Conservation (phyloP, 2,113 vertebrate species). For the Thymallus thymallus region DNA sequence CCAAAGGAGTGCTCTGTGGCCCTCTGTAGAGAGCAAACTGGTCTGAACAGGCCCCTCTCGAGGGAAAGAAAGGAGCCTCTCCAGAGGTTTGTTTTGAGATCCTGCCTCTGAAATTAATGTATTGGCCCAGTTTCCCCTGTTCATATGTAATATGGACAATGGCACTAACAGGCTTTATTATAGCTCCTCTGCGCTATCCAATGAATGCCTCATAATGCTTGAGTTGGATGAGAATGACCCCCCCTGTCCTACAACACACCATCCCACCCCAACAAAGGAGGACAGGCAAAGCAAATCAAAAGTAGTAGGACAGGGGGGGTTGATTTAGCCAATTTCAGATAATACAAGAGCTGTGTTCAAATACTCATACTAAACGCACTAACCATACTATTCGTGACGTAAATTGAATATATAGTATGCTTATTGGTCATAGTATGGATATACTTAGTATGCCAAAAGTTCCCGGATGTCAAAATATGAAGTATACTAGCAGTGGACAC, state of each 20-base stretch:
- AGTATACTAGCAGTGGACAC: too few species aligned
- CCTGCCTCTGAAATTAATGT: slow-evolving; percentile 64
- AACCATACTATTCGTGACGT: too few species aligned
- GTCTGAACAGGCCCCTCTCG: slow-evolving; percentile 64
- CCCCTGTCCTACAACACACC: slow-evolving; percentile 36
- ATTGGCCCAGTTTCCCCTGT: slow-evolving; percentile 51
- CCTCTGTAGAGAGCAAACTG: slow-evolving; percentile 48
- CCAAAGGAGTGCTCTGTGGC: slow-evolving; percentile 46
- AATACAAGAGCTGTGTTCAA: too few species aligned
- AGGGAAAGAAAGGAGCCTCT: slow-evolving; percentile 68
- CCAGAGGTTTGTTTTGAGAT: slow-evolving; percentile 75
- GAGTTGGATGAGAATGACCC: slow-evolving; percentile 38
- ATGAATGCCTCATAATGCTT: slow-evolving; percentile 17
- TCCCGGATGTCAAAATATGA: too few species aligned
- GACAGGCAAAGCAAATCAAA: slow-evolving; percentile 30
- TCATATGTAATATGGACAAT: slow-evolving; percentile 36
- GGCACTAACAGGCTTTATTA: slow-evolving; percentile 65
- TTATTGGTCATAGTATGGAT: too few species aligned
- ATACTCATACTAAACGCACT: too few species aligned
- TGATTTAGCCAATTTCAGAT: slow-evolving; percentile 41
- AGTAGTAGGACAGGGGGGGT: too few species aligned
- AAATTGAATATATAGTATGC: too few species aligned
- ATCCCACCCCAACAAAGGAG: slow-evolving; percentile 28
- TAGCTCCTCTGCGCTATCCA: slow-evolving; percentile 4
- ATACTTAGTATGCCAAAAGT: too few species aligned